Evolutionary conservation across 2,888 invertebrate genomes (phyloP).

Genomic region (Electrophaes corylata): DNA sequence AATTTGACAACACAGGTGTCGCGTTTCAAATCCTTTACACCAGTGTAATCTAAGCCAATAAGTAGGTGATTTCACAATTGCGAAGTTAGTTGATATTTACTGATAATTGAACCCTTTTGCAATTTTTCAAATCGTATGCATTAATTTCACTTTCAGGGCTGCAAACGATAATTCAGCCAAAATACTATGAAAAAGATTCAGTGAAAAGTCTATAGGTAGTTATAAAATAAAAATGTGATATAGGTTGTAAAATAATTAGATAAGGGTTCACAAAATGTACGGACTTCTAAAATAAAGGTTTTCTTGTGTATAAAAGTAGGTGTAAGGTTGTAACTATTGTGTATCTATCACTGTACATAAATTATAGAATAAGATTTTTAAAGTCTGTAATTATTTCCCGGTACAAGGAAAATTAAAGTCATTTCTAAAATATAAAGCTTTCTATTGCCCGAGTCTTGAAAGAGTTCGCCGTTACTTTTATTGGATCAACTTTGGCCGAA

Average conservation of each 20-base stretch:
- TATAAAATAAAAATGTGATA: slow-evolving; percentile 82
- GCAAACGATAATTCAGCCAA: background rate
- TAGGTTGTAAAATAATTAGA: slow-evolving; percentile 79
- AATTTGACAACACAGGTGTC: background rate
- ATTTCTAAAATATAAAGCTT: slow-evolving; percentile 67
- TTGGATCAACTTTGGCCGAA: slow-evolving; percentile 27
- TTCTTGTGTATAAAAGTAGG: slow-evolving; percentile 59
- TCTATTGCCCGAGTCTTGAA: slow-evolving; percentile 26
- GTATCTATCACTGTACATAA: slow-evolving; percentile 75
- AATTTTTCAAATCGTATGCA: background rate
- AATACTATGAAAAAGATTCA: slow-evolving; percentile 13
- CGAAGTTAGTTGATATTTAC: background rate
- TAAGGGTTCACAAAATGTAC: slow-evolving; percentile 73
- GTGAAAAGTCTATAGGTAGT: slow-evolving; percentile 51
- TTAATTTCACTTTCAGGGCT: background rate
- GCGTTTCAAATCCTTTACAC: background rate
- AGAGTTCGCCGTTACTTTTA: slow-evolving; percentile 28
- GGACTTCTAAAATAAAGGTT: slow-evolving; percentile 50
- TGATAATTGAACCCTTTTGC: background rate
- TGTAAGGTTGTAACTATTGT: slow-evolving; percentile 66
- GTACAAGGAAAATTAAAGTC: slow-evolving; percentile 77
- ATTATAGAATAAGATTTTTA: slow-evolving; percentile 81
- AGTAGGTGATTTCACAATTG: background rate
- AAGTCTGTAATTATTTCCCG: slow-evolving; percentile 81
- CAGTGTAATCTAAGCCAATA: background rate